Conservation (phyloP, 2,888 invertebrate genomes). For the Dasysyrphus tricinctus region DNA sequence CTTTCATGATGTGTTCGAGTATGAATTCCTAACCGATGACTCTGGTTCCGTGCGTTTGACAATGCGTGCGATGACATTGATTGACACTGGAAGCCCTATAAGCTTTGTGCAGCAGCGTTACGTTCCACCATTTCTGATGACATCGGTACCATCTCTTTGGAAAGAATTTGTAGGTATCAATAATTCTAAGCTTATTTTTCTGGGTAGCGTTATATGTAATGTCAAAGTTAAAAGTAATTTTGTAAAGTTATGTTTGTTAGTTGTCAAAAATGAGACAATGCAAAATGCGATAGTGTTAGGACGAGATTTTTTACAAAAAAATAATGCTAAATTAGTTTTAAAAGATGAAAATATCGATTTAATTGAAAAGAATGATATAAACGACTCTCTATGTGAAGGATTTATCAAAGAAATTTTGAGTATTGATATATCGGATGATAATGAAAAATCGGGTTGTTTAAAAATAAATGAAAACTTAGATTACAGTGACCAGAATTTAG, state of each 20-base stretch:
- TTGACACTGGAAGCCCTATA: background rate
- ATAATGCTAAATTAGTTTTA: too few relatives aligned
- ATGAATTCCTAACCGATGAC: background rate
- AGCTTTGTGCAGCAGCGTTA: background rate
- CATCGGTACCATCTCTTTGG: background rate
- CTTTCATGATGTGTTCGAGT: constrained; percentile 9
- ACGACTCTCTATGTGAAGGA: too few relatives aligned
- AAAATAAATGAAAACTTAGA: too few relatives aligned
- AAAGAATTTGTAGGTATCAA: background rate
- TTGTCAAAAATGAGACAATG: background rate
- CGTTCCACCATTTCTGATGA: background rate
- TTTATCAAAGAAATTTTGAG: too few relatives aligned
- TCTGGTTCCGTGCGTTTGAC: background rate
- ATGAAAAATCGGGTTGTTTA: too few relatives aligned
- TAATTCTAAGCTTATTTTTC: background rate
- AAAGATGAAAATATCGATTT: too few relatives aligned
- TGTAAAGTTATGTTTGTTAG: background rate
- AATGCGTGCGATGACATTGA: background rate
- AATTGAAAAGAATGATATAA: too few relatives aligned
- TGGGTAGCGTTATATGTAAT: background rate
- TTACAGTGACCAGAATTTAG: too few relatives aligned
- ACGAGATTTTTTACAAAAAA: background rate
- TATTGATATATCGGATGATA: too few relatives aligned
- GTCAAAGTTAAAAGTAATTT: constrained; percentile 3
- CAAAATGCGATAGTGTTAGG: background rate